Conservation (phyloP, 2,113 vertebrate genomes). For the Cygnus atratus region DNA sequence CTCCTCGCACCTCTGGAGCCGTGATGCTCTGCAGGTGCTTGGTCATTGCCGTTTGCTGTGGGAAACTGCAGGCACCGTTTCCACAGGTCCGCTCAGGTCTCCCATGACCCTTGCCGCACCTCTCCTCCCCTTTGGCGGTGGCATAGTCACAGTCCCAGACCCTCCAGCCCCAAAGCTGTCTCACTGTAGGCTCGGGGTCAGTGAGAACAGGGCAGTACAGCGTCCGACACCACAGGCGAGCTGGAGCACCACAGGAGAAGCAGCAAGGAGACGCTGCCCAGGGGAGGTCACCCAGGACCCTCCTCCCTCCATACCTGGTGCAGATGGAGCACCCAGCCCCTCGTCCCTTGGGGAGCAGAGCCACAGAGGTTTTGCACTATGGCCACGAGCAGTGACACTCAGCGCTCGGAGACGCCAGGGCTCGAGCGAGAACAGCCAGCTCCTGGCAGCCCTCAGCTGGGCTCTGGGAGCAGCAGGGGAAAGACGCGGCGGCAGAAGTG, state of each 20-base stretch:
- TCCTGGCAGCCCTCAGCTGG: not conserved
- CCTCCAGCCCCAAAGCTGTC: not conserved
- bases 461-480: not conserved
- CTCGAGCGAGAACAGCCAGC: rapidly evolving
- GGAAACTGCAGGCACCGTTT: not conserved
- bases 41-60: not conserved
- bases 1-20: not conserved
- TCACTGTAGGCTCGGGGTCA: rapidly evolving
- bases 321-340: not conserved
- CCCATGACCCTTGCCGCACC: not conserved
- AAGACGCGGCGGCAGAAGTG: not conserved
- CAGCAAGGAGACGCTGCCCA: not conserved
- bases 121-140: not conserved
- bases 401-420: not conserved
- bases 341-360: not conserved
- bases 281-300: not conserved
- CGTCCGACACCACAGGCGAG: rapidly evolving
- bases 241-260: not conserved
- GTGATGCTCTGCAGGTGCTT: not conserved
- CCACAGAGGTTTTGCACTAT: not conserved
- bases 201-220: not conserved
- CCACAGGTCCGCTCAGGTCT: not conserved
- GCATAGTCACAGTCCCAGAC: rapidly evolving
- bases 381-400: rapidly evolving
- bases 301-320: not conserved